Percentiles rank a stretch among this genome's conserved stretches.
phyloP scores from a whole-genome alignment of 1,140 invertebrate genomes.

The Geopemphigus sp. region DNA sequence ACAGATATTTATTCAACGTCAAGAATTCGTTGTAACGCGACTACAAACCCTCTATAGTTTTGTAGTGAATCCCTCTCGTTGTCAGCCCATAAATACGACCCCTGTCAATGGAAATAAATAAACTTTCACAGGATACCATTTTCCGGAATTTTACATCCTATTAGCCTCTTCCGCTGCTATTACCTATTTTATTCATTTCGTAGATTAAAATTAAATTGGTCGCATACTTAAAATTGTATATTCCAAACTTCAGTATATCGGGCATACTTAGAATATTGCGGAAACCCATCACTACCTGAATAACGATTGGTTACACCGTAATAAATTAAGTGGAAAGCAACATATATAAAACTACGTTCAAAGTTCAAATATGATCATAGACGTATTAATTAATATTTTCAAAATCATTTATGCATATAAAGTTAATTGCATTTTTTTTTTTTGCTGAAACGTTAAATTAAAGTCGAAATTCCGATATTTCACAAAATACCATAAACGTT shows the following conservation, averaged over 20 bases:
- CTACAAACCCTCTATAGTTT: background rate
- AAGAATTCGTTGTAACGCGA: background rate
- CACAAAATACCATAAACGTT: no score
- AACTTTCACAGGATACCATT: background rate
- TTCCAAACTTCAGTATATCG: background rate
- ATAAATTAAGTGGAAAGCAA: no score
- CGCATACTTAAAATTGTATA: slow-evolving; percentile 4
- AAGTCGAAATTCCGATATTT: no score
- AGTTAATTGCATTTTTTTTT: no score
- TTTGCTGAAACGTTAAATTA: no score
- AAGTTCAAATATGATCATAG: no score
- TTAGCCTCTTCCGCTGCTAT: background rate
- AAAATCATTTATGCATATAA: no score
- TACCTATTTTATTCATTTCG: background rate
- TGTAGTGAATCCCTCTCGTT: background rate
- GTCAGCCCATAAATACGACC: slow-evolving; percentile 14
- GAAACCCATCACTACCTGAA: background rate
- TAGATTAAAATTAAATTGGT: background rate
- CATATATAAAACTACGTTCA: no score
- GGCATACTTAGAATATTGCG: background rate
- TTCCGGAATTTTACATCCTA: slow-evolving; percentile 26
- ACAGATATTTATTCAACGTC: slow-evolving; percentile 12
- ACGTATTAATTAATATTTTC: no score
- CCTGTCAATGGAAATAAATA: slow-evolving; percentile 20
- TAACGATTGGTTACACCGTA: no score